Conservation (phyloP, 2,888 invertebrate genomes). For the Actias luna region DNA sequence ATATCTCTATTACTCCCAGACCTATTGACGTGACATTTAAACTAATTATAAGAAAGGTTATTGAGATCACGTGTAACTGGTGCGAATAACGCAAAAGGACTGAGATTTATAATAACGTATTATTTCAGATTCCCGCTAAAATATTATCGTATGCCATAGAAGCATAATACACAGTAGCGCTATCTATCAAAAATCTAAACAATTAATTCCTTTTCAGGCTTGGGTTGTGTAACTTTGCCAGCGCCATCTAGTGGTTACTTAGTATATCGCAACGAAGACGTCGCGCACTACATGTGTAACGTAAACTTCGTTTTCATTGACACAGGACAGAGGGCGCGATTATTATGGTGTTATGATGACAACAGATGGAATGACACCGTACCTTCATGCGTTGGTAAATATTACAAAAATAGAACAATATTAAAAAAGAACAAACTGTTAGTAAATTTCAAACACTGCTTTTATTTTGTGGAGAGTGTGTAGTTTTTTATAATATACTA, state of each 20-base stretch:
- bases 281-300: constrained; percentile 86
- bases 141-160: neutral
- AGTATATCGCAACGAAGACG: constrained; percentile 84
- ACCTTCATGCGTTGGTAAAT: constrained; percentile 85
- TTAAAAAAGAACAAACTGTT: neutral
- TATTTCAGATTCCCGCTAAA: neutral
- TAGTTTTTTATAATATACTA: too few relatives aligned
- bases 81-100: too few relatives aligned
- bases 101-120: too few relatives aligned
- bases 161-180: constrained; percentile 24
- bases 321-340: constrained; percentile 82
- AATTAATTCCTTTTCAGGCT: constrained; percentile 65
- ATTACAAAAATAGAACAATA: neutral
- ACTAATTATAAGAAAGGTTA: too few relatives aligned
- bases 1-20: too few relatives aligned
- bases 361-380: constrained; percentile 84
- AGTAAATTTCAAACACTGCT: neutral
- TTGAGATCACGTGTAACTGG: too few relatives aligned
- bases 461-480: neutral
- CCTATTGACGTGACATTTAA: too few relatives aligned
- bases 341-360: constrained; percentile 84
- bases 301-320: constrained; percentile 86
- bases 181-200: constrained; percentile 27
- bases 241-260: constrained; percentile 86
- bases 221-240: constrained; percentile 85